Evolutionary conservation across 2,888 invertebrate genomes (phyloP).

Genomic region (Globia sparganii): DNA sequence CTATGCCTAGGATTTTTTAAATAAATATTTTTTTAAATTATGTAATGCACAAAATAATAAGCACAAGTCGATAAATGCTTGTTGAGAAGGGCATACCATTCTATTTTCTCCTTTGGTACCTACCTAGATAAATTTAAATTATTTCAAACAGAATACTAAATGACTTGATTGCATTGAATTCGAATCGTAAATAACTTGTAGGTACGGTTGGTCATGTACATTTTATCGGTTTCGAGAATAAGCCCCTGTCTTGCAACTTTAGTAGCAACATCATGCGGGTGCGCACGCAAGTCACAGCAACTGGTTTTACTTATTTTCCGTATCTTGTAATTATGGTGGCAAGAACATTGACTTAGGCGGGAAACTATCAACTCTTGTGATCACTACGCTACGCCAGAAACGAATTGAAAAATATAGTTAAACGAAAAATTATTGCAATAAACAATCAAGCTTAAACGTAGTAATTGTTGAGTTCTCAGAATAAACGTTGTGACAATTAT

Average conservation of each 20-base stretch:
- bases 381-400: slow-evolving; percentile 31
- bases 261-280: slow-evolving; percentile 69
- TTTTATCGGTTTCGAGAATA: slow-evolving; percentile 68
- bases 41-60: neutral
- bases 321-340: slow-evolving; percentile 76
- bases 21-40: neutral
- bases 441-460: slow-evolving; percentile 26
- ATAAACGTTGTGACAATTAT: slow-evolving; percentile 40
- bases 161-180: slow-evolving; percentile 30
- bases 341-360: slow-evolving; percentile 72
- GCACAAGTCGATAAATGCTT: neutral
- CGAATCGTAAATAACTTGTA: slow-evolving; percentile 58
- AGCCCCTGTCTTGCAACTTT: slow-evolving; percentile 69
- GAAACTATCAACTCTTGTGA: slow-evolving; percentile 50
- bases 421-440: slow-evolving; percentile 20
- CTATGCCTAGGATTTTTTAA: slow-evolving; percentile 4
- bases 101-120: neutral
- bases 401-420: slow-evolving; percentile 8
- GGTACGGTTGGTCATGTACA: slow-evolving; percentile 48
- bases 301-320: slow-evolving; percentile 81
- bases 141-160: slow-evolving; percentile 32
- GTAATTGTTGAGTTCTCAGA: slow-evolving; percentile 41
- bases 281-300: slow-evolving; percentile 72
- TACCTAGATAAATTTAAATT: neutral
- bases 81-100: neutral